These are phyloP conservation scores for Cremastinae sp. DNA, from an alignment of 2,888 invertebrate species.

Conservation along the genomic window DNA sequence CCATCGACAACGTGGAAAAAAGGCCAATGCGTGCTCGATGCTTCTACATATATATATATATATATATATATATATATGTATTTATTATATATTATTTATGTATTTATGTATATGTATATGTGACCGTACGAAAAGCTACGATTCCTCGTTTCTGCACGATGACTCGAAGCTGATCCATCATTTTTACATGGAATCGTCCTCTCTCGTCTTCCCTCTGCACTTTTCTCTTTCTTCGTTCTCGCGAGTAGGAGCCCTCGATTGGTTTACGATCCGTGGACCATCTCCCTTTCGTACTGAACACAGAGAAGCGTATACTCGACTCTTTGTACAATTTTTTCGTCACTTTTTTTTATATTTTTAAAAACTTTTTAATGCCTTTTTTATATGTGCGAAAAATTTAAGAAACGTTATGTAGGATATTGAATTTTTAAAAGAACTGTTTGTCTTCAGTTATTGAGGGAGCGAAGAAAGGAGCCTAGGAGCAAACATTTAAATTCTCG, in stretches of 20 bases:
- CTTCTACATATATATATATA: background rate
- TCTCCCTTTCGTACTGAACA: slow-evolving; percentile 38
- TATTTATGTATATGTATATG: too few relatives aligned
- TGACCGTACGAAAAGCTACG: background rate
- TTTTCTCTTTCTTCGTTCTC: slow-evolving; percentile 1
- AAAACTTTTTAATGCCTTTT: background rate
- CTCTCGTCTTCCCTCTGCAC: background rate
- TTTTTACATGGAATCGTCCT: slow-evolving; percentile 38
- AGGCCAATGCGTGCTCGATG: background rate
- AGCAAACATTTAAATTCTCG: too few relatives aligned
- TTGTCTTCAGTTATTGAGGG: too few relatives aligned
- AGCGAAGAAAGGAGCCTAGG: too few relatives aligned
- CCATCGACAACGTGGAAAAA: slow-evolving; percentile 35
- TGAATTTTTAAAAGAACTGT: too few relatives aligned
- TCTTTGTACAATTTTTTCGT: background rate
- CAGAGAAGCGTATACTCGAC: background rate
- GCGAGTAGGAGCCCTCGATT: slow-evolving; percentile 47
- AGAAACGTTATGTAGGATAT: too few relatives aligned
- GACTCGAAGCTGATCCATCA: slow-evolving; percentile 53
- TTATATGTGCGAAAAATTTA: too few relatives aligned
- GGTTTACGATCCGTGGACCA: slow-evolving; percentile 45
- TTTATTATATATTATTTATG: too few relatives aligned
- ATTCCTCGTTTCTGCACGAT: background rate
- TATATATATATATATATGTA: slow-evolving; percentile 27
- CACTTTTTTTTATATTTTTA: background rate